Base-by-base conservation (phyloP, 2,888 invertebrate species). In the Amitus sp. region DNA sequence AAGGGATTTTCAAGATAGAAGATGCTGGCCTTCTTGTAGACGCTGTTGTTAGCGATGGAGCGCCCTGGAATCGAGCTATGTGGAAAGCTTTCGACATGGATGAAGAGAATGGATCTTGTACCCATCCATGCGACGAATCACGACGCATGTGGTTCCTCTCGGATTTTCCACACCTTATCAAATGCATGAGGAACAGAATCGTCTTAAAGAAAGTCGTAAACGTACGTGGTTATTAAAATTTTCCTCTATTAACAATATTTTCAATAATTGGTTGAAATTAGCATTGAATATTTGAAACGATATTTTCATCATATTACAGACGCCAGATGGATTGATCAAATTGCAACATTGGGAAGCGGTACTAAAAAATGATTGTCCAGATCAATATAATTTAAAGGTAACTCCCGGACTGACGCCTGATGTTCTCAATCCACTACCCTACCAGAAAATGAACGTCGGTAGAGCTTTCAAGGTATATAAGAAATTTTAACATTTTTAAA, bases 121-220 rank as follows among this genome's bases (percentile, higher is more conserved):
- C 19, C 5, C 37, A 47, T 17, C 47, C 47, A 2, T 30, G 10
- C n/a, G 6, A 2, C 6, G 10, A 2, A 2, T 7, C 23, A 23
- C 4, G 7, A 23, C 23, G 7, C 23, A n/a, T 62, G 17, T 62
- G 62, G 53, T 62, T 62, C 15, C 19, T 52, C 3, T 62, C 62
- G 1, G 54, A 62, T 34, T 58, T 52, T 39, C 53, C 52, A 7
- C 57, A 62, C 17, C 27, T 57, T 1, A 17, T 53, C 1, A 55
- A 60, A 34, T 34, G 20, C 20, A 12, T 62, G 7, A 13, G 57
- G 28, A 51, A 57, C 20, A 37, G 18, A 13, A n/a, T 56, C n/a
- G 12, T 27, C 19, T 27, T 56, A 18, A 15, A 47, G 30, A 27
- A 45, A 42, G 5, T 30, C 34, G 1, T 7, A 7, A 23, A 23